Conservation (phyloP, 2,113 vertebrate genomes). For the Apteryx owenii region DNA sequence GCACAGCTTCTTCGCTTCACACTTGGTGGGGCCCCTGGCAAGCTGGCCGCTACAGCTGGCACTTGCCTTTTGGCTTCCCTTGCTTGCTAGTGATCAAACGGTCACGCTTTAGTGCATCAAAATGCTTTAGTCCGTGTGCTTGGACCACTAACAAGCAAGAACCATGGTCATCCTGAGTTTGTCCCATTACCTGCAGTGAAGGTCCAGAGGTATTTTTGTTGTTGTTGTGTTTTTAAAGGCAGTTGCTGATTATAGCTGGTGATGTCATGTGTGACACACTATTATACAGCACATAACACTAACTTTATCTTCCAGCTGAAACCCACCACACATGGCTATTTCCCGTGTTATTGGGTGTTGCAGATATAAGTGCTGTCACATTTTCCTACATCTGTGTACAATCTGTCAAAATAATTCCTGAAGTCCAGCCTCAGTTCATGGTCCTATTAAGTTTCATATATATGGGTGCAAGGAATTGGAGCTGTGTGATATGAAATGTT, state of each 20-base stretch:
- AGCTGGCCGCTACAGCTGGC: not conserved
- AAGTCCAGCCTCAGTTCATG: conserved; percentile 4
- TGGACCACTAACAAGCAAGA: not conserved
- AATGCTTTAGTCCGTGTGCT: not conserved
- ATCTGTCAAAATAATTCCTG: conserved; percentile 56
- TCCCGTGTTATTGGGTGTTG: not conserved
- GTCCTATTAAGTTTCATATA: not conserved
- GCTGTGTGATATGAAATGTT: conserved; percentile 42
- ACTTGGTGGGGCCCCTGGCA: not conserved
- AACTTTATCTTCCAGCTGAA: not conserved
- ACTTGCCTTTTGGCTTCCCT: not conserved
- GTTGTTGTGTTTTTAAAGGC: not conserved
- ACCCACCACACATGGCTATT: not conserved
- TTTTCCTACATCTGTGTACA: conserved; percentile 40
- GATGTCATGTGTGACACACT: not conserved
- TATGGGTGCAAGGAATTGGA: conserved; percentile 21
- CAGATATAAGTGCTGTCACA: not conserved
- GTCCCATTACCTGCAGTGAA: not conserved
- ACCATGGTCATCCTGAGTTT: not conserved
- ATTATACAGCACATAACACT: not conserved
- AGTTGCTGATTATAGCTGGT: not conserved
- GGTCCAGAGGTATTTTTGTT: not conserved
- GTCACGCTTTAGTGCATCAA: not conserved
- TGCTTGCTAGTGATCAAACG: not conserved
- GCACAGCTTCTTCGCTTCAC: not conserved